Conservation (phyloP, 1,140 invertebrate genomes). For the Centruroides sculpturatus region DNA sequence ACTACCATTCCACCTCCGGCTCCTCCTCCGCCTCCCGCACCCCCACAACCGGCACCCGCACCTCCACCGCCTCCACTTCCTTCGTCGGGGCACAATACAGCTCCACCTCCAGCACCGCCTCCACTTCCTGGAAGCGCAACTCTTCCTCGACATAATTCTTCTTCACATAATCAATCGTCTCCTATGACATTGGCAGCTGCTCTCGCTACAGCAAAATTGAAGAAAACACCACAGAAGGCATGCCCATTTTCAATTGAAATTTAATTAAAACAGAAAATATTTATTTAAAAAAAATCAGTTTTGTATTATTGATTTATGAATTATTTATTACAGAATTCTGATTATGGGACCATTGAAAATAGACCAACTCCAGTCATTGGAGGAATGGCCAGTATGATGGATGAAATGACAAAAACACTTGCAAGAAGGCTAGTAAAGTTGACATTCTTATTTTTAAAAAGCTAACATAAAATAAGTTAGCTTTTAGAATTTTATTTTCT, state of each 20-base stretch:
- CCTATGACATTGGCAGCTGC: slow-evolving; percentile 60
- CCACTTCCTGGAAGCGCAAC: slow-evolving; percentile 11
- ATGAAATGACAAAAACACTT: slow-evolving; percentile 90
- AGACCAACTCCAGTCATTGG: no score
- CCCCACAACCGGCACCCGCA: slow-evolving; percentile 32
- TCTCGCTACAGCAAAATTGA: slow-evolving; percentile 66
- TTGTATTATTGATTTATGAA: neutral
- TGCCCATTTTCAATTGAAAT: neutral
- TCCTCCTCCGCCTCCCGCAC: slow-evolving; percentile 25
- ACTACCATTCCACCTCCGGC: slow-evolving; percentile 17
- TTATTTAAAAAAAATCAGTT: neutral
- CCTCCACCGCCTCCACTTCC: slow-evolving; percentile 18
- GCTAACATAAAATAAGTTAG: no score
- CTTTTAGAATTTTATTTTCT: no score
- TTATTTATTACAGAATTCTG: no score
- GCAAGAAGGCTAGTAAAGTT: slow-evolving; percentile 58
- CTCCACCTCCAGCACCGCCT: slow-evolving; percentile 33
- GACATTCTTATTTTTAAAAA: no score
- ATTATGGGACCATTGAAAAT: no score
- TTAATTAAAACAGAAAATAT: no score
- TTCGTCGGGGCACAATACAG: slow-evolving; percentile 20
- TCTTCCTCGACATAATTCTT: neutral
- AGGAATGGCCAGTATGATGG: slow-evolving; percentile 54
- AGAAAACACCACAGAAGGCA: slow-evolving; percentile 36
- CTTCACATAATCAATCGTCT: neutral